These are phyloP conservation scores for Melikaiella ostensackeni DNA, from an alignment of 2,888 invertebrate species.

Conservation along the genomic window DNA sequence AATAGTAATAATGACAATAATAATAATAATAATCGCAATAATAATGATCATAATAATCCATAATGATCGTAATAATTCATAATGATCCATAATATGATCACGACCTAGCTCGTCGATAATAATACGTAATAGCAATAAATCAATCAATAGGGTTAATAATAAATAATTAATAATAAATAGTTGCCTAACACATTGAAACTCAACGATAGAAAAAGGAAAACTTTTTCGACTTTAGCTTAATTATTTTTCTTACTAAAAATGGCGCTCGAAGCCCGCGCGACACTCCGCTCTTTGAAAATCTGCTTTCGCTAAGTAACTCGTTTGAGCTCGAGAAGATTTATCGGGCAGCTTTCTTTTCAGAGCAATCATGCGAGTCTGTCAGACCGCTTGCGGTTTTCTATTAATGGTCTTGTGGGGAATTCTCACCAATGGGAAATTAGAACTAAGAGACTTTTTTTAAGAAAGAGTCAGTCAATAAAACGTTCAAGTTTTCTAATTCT, in stretches of 20 bases:
- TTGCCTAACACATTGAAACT: conserved; percentile 71
- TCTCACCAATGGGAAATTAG: conserved; percentile 21
- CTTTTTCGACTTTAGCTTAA: conserved; percentile 46
- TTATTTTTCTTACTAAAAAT: conserved; percentile 36
- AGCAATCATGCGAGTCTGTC: conserved; percentile 35
- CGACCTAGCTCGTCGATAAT: conserved; percentile 49
- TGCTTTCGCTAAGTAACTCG: conserved; percentile 50
- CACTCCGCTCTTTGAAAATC: conserved; percentile 40
- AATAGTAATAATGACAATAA: conserved; percentile 53
- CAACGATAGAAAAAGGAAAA: conserved; percentile 71
- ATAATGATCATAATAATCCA: conserved; percentile 51
- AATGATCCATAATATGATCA: conserved; percentile 53
- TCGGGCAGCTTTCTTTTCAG: conserved; percentile 28
- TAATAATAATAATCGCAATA: conserved; percentile 51
- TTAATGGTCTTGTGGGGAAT: conserved; percentile 25
- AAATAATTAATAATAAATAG: conserved; percentile 68
- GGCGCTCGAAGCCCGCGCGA: conserved; percentile 23
- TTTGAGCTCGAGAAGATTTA: conserved; percentile 39
- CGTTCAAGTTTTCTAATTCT: conserved; percentile 9
- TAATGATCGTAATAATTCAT: conserved; percentile 53
- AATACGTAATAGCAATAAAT: conserved; percentile 57
- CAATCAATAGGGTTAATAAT: conserved; percentile 65
- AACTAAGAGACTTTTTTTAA: background rate
- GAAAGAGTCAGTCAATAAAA: background rate
- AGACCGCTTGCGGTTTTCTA: conserved; percentile 8